phyloP scores from a whole-genome alignment of 2,888 invertebrate species.

The Spisula solida region DNA sequence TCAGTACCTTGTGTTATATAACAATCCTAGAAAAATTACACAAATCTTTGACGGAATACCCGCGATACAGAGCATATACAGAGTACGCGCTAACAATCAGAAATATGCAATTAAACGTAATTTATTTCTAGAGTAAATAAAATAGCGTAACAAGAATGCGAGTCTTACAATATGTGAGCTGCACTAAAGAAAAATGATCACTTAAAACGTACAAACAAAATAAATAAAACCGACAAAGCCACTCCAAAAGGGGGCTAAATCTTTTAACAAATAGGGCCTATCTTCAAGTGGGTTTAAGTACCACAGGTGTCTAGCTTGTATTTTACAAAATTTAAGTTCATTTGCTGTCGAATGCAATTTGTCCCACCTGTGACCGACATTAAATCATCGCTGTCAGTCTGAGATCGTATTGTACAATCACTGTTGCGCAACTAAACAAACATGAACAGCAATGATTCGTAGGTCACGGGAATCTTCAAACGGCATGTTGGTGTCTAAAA shows the following conservation, averaged over 20 bases:
- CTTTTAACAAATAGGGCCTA: conserved; percentile 21
- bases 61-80: not conserved
- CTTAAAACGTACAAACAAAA: conserved; percentile 16
- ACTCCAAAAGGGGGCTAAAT: conserved; percentile 26
- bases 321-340: conserved; percentile 28
- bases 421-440: conserved; percentile 15
- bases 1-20: not conserved
- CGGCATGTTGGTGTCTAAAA: not conserved
- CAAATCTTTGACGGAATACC: not conserved
- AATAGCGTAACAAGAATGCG: not conserved
- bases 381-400: not conserved
- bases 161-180: not conserved
- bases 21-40: not conserved
- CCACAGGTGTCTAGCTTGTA: conserved; percentile 17
- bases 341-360: conserved; percentile 14
- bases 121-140: conserved; percentile 16
- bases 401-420: not conserved
- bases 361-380: conserved; percentile 4
- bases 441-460: not conserved
- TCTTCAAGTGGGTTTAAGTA: conserved; percentile 25
- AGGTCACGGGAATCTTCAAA: not conserved
- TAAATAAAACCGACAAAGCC: conserved; percentile 21
- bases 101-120: conserved; percentile 12
- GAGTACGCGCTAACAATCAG: not conserved
- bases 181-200: not conserved